Conservation (phyloP, 2,888 invertebrate genomes). For the Parapristionchus giblindavisi region DNA sequence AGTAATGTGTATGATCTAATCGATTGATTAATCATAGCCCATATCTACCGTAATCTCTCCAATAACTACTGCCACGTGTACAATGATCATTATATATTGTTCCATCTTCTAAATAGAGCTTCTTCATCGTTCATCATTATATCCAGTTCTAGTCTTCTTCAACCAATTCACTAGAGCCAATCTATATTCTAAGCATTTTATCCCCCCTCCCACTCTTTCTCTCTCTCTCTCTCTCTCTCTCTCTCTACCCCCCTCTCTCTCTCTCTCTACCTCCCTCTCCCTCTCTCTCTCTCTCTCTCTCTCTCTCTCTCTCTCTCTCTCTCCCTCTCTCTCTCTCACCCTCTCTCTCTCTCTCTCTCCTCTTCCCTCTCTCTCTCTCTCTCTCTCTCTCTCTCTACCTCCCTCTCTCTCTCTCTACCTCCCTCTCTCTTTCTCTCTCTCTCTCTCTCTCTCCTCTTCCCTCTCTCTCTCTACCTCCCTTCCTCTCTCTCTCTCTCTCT, state of each 20-base stretch:
- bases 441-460: conserved; percentile 12
- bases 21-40: too few relatives aligned
- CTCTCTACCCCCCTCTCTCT: background rate
- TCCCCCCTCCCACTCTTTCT: background rate
- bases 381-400: background rate
- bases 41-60: too few relatives aligned
- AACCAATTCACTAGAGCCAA: too few relatives aligned
- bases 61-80: too few relatives aligned
- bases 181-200: too few relatives aligned
- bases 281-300: background rate
- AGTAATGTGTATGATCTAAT: too few relatives aligned
- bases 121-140: too few relatives aligned
- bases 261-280: background rate
- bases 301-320: background rate
- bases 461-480: background rate
- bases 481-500: too few relatives aligned
- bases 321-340: background rate
- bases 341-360: background rate
- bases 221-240: background rate
- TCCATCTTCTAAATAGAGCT: too few relatives aligned
- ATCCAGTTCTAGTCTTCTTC: too few relatives aligned
- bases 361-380: background rate
- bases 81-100: too few relatives aligned
- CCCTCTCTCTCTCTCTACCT: background rate
- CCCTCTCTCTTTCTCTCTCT: background rate